Evolutionary conservation across 2,797 vertebrate species (phyloP).

Genomic region (Pangasius krempfi): DNA sequence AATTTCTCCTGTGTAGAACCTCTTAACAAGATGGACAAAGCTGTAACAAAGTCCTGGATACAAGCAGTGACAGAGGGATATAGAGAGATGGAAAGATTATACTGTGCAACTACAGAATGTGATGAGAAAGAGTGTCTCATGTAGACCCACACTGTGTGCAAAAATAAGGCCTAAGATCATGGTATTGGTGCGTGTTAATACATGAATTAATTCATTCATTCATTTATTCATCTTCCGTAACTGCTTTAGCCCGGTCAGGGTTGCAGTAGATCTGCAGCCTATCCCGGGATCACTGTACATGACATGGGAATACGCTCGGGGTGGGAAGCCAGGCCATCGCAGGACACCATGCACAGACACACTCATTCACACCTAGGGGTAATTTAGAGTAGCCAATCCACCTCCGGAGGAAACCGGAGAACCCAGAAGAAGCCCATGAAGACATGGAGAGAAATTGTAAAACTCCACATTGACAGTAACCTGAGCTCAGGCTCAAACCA

Average conservation of each 20-base stretch:
- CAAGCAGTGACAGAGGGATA: conserved; percentile 11
- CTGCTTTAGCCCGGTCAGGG: not conserved
- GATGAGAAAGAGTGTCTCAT: not conserved
- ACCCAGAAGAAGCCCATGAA: not conserved
- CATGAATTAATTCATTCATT: not conserved
- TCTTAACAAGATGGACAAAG: conserved; percentile 89
- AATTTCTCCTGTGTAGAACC: conserved; percentile 93
- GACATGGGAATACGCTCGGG: not conserved
- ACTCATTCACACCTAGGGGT: not conserved
- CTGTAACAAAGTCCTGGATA: conserved; percentile 91
- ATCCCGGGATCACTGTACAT: not conserved
- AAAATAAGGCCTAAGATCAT: not conserved
- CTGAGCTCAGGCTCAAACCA: not conserved
- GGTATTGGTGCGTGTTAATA: not conserved
- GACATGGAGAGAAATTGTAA: not conserved
- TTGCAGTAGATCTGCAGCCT: not conserved
- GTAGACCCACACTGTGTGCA: not conserved
- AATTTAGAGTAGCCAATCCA: not conserved
- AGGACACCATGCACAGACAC: not conserved
- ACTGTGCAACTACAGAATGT: not conserved
- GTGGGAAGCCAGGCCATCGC: not conserved
- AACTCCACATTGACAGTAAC: not conserved
- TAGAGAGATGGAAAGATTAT: not conserved
- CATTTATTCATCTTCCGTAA: not conserved
- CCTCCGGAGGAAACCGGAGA: not conserved